Base-by-base conservation (phyloP, 1,140 invertebrate genomes). In the Danaus melanippus region DNA sequence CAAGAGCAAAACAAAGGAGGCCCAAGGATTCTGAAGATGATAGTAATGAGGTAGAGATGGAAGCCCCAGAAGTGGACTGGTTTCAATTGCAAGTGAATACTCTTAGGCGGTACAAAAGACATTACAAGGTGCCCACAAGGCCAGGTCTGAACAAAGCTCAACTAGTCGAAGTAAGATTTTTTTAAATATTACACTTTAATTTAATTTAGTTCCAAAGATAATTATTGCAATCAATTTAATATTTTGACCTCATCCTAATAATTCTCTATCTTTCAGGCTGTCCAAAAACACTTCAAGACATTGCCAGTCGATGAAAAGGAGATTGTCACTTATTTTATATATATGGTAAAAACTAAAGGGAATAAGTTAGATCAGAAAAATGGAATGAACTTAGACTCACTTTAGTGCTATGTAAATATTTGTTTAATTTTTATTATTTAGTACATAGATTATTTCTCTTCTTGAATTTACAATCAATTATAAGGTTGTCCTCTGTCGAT, bases 261-360 rank as follows among this genome's bases (percentile, higher is more conserved):
- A 21, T 62, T 53, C 66, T 64, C 62, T 79, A 82, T 57, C 73
- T 92, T 92, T 51, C 90, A 98, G 96, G 92, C 92, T 39, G 90
- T 98, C 21, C 94, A 95, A 87, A 95, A 96, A 76, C 97, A 99
- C 87, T 98, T 99, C 84, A 96, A 96, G 79, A 93, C 95, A 49
- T 95, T 98, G 74, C 95, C 94, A 42, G 95, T 98, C 1, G 92
- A 93, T 68, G 97, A 98, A 82, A 98, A 98, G 77, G 97, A 98
- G 85, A 94, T 95, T 17, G 87, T 98, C 10, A 96, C 96, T n/a
- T 97, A 94, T 74, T 99, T 98, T 78, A 96, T 98, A 66, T 98
- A 98, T 76, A 97, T 95, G 84, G 95, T 98, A 0, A 98, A 98
- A 89, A 96, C 94, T 54, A 96, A 97, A 87, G 93, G 93, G 49